These are phyloP conservation scores for Antechinus flavipes DNA, from an alignment of 2,113 vertebrate species.

Conservation along the genomic window DNA sequence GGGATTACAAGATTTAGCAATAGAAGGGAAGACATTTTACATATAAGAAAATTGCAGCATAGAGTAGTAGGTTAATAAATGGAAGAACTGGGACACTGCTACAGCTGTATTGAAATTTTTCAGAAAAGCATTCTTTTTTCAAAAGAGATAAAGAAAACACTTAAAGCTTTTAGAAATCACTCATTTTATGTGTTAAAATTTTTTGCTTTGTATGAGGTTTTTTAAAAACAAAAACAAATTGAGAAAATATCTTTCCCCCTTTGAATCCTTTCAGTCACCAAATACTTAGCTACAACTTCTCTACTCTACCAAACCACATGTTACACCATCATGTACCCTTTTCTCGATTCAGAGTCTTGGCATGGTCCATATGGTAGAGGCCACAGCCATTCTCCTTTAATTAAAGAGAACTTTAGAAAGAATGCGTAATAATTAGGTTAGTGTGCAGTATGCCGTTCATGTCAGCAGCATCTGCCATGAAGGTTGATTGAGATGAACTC, in stretches of 20 bases:
- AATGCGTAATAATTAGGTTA: constrained; percentile 78
- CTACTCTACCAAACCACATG: neutral
- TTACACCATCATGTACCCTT: neutral
- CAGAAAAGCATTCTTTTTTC: neutral
- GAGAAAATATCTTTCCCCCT: neutral
- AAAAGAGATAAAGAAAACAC: neutral
- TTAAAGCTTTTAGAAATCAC: neutral
- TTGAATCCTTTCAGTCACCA: neutral
- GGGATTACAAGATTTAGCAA: too few species aligned
- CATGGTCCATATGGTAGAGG: constrained; percentile 47
- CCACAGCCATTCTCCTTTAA: constrained; percentile 74
- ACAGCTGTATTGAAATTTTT: neutral
- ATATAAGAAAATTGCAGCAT: neutral
- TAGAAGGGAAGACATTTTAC: too few species aligned
- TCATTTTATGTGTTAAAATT: neutral
- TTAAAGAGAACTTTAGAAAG: constrained; percentile 77
- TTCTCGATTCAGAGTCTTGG: neutral
- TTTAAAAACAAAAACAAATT: constrained; percentile 9
- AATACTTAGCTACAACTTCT: neutral
- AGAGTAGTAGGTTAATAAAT: neutral
- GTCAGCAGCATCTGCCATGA: constrained; percentile 57
- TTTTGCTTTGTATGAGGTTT: constrained; percentile 7
- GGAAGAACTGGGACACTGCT: neutral
- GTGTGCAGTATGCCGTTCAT: constrained; percentile 52
- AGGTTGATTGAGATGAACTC: constrained; percentile 64